Percentiles rank a stretch among this genome's conserved stretches.
phyloP scores from a whole-genome alignment of 64 coral and sea anemone species.

The Stylophora pistillata region DNA sequence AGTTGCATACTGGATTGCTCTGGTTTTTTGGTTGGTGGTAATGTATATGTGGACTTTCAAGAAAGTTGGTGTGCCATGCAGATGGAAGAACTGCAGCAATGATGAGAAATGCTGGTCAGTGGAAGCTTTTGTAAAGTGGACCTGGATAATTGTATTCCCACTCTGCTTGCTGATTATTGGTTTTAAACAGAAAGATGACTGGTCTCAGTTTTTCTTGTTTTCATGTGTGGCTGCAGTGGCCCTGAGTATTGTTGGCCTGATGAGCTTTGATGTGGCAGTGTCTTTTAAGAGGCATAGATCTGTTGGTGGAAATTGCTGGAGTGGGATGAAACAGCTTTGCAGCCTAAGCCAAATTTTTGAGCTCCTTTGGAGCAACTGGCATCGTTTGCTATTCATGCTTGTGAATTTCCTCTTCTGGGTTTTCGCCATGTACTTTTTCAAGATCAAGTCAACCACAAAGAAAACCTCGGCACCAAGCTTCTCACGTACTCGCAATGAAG shows the following conservation, averaged over 20 bases:
- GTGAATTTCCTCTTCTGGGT: slow-evolving; percentile 85
- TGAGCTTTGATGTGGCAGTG: slow-evolving; percentile 45
- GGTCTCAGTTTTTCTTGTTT: slow-evolving; percentile 91
- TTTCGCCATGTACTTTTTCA: slow-evolving; percentile 97
- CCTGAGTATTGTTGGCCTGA: slow-evolving; percentile 70
- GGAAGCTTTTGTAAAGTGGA: slow-evolving; percentile 59
- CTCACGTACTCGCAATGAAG: slow-evolving; percentile 62
- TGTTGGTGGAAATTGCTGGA: background rate
- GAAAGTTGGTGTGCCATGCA: slow-evolving; percentile 66
- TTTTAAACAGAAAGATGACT: slow-evolving; percentile 45
- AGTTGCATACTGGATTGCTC: slow-evolving; percentile 67
- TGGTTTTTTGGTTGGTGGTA: slow-evolving; percentile 62
- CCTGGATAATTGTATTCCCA: slow-evolving; percentile 69
- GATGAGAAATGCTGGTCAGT: background rate
- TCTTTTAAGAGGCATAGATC: slow-evolving; percentile 26
- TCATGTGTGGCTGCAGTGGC: slow-evolving; percentile 75
- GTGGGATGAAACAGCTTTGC: slow-evolving; percentile 16
- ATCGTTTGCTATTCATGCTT: slow-evolving; percentile 63
- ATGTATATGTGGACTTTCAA: slow-evolving; percentile 76
- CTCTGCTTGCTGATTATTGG: slow-evolving; percentile 78
- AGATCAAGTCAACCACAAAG: slow-evolving; percentile 72
- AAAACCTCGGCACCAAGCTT: slow-evolving; percentile 62
- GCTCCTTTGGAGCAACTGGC: slow-evolving; percentile 27
- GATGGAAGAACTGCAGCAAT: background rate
- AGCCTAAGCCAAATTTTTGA: slow-evolving; percentile 17